Conservation (phyloP, 1,140 invertebrate species). For the Plectrocnemia conspersa region DNA sequence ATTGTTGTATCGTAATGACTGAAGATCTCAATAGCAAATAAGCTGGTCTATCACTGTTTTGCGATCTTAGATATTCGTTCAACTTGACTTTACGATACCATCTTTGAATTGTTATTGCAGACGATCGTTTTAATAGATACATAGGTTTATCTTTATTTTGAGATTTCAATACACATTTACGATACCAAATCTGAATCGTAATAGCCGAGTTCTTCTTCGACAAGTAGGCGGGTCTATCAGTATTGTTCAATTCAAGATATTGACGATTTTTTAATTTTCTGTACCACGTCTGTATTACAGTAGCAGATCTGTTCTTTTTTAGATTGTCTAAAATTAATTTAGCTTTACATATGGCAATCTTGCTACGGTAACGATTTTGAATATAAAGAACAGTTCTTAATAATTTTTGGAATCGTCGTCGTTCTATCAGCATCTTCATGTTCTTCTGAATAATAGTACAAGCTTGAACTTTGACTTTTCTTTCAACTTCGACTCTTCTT, state of each 20-base stretch:
- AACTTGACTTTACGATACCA: background rate
- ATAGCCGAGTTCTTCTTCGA: background rate
- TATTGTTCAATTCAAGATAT: too few relatives aligned
- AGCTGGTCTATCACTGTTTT: constrained; percentile 28
- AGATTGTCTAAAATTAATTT: constrained; percentile 5
- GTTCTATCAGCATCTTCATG: constrained; percentile 50
- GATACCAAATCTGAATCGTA: background rate
- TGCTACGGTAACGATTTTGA: constrained; percentile 44
- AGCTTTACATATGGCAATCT: background rate
- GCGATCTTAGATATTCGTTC: background rate
- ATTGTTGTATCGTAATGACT: constrained; percentile 40
- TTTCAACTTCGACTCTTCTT: constrained; percentile 42
- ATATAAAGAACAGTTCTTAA: constrained; percentile 39
- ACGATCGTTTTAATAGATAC: background rate
- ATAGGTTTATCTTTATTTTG: background rate
- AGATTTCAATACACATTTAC: background rate
- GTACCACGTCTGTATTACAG: constrained; percentile 12
- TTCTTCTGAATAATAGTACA: constrained; percentile 53
- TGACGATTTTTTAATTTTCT: background rate
- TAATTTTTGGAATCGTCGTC: constrained; percentile 40
- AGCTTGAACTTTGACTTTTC: constrained; percentile 43
- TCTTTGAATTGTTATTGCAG: background rate
- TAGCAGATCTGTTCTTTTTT: background rate
- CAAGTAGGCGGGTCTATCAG: too few relatives aligned
- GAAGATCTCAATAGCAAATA: constrained; percentile 38